phyloP scores from a whole-genome alignment of 2,888 invertebrate species.

The Pristionchus arcanus region DNA sequence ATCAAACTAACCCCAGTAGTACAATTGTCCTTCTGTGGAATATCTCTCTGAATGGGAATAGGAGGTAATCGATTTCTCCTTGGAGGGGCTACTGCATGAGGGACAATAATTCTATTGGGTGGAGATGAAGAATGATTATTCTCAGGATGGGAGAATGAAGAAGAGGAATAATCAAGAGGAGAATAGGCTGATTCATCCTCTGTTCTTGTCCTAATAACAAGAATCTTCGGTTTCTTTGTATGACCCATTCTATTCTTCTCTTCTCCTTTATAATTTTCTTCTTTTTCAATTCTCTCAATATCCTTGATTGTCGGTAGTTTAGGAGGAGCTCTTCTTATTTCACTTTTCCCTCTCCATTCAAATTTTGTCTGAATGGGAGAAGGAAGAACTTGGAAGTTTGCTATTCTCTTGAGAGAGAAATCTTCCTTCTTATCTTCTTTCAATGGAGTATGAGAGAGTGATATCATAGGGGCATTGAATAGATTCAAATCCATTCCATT shows the following conservation, averaged over 20 bases:
- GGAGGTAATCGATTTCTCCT: not conserved
- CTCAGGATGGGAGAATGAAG: not conserved
- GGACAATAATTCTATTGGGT: not conserved
- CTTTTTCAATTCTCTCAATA: not conserved
- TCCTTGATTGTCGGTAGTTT: not conserved
- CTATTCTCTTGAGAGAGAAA: constrained; percentile 35
- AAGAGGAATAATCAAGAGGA: not conserved
- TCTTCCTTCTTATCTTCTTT: not conserved
- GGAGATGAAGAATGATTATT: not conserved
- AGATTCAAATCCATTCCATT: not conserved
- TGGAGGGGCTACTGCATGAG: constrained; percentile 6
- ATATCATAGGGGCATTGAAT: not conserved
- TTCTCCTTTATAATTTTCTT: constrained; percentile 12
- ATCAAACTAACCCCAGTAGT: not conserved
- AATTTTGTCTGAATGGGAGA: not conserved
- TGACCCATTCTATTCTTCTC: not conserved
- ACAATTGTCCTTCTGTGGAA: not conserved
- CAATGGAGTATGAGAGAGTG: not conserved
- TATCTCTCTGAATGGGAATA: not conserved
- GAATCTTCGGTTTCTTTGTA: constrained; percentile 21
- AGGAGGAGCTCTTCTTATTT: constrained; percentile 49
- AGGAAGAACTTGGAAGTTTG: not conserved
- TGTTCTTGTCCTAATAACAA: not conserved
- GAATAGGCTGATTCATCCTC: not conserved
- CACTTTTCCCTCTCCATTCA: not conserved